Evolutionary conservation across 2,888 invertebrate species (phyloP).

Genomic region (Hedychridium roseum): DNA sequence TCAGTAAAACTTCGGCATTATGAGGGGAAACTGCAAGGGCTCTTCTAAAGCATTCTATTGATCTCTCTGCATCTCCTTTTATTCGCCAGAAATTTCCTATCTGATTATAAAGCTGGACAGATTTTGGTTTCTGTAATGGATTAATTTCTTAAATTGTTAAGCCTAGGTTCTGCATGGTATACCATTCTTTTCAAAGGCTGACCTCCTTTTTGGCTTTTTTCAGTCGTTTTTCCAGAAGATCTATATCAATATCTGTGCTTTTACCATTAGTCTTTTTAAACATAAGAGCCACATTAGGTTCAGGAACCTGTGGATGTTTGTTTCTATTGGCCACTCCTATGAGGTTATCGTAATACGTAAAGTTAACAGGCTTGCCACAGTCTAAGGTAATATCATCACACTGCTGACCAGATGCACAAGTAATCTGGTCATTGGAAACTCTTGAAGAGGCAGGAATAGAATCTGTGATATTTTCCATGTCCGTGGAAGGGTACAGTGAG

Average conservation of each 20-base stretch:
- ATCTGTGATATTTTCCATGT: conserved; percentile 50
- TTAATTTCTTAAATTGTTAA: too few relatives aligned
- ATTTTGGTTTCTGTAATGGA: conserved; percentile 74
- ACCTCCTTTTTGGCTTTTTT: conserved; percentile 81
- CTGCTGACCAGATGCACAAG: conserved; percentile 50
- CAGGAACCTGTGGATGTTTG: conserved; percentile 84
- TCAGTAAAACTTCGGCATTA: conserved; percentile 85
- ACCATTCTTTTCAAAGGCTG: too few relatives aligned
- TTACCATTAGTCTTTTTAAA: conserved; percentile 74
- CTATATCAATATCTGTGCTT: conserved; percentile 77
- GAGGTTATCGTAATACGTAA: conserved; percentile 88
- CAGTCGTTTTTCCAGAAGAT: conserved; percentile 75
- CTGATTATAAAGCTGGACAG: conserved; percentile 86
- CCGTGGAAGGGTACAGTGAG: conserved; percentile 57
- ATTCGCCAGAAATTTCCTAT: conserved; percentile 93
- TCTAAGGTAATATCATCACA: conserved; percentile 75
- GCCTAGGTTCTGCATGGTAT: too few relatives aligned
- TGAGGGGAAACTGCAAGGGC: conserved; percentile 86
- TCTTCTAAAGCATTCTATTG: conserved; percentile 89
- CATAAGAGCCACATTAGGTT: conserved; percentile 80
- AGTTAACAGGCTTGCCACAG: conserved; percentile 86
- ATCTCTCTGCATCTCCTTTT: conserved; percentile 85
- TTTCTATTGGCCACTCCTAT: conserved; percentile 85
- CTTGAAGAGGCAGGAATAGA: conserved; percentile 36
- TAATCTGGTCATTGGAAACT: conserved; percentile 42